Percentiles rank a stretch among this genome's conserved stretches.
These are phyloP conservation scores for Plumapathes pennacea DNA, from an alignment of 92 coral and sea anemone species.

Conservation along the genomic window DNA sequence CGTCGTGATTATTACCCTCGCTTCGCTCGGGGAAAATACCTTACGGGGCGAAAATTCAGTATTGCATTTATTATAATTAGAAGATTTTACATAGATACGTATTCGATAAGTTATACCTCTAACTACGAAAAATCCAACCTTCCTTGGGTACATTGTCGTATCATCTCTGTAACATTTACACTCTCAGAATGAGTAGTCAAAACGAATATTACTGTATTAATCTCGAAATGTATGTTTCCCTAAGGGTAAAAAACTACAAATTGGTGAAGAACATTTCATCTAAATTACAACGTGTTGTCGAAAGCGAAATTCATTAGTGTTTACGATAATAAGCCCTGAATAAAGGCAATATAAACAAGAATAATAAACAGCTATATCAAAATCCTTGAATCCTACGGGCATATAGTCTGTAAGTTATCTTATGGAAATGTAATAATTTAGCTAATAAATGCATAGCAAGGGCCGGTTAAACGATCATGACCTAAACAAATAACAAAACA, in stretches of 20 bases:
- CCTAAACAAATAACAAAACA: conserved; percentile 94
- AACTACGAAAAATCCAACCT: conserved; percentile 78
- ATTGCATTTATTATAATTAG: conserved; percentile 90
- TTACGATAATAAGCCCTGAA: conserved; percentile 48
- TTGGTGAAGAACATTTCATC: conserved; percentile 6
- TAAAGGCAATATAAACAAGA: conserved; percentile 52
- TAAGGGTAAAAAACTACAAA: background rate
- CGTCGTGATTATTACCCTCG: too few species aligned
- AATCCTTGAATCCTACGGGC: too few species aligned
- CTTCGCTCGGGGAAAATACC: too few species aligned
- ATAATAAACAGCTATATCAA: too few species aligned
- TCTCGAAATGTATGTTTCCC: conserved; percentile 53
- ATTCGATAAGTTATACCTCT: conserved; percentile 95
- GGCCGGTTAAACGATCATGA: conserved; percentile 57
- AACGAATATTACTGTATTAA: conserved; percentile 31
- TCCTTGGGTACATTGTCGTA: conserved; percentile 55
- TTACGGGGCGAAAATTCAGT: conserved; percentile 96
- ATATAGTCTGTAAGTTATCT: conserved; percentile 56
- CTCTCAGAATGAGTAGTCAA: conserved; percentile 44
- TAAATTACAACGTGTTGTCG: conserved; percentile 29
- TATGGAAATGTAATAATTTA: conserved; percentile 79
- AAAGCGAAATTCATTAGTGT: conserved; percentile 34
- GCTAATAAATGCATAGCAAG: conserved; percentile 63
- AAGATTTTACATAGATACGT: conserved; percentile 92
- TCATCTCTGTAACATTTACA: conserved; percentile 67